phyloP scores from a whole-genome alignment of 2,113 vertebrate genomes.

The Mixornis gularis region DNA sequence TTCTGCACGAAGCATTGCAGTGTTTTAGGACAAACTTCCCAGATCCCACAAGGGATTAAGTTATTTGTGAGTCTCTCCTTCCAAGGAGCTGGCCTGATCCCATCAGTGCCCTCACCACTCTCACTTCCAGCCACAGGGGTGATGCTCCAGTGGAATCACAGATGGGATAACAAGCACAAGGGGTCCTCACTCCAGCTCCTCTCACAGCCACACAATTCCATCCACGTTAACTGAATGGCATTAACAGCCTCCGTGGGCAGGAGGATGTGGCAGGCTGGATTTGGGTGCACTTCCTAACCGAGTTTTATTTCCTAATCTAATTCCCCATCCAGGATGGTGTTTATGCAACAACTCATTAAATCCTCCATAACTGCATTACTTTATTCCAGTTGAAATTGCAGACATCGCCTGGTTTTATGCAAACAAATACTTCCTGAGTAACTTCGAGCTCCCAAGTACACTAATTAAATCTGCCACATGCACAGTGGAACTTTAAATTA shows the following conservation, averaged over 20 bases:
- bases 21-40: neutral
- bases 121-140: fast-evolving
- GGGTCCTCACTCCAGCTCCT: neutral
- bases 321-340: neutral
- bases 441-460: slow-evolving; percentile 27
- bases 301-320: neutral
- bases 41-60: fast-evolving
- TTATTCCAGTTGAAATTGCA: slow-evolving; percentile 30
- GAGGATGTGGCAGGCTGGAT: neutral
- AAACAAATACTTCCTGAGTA: slow-evolving; percentile 49
- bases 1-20: fast-evolving
- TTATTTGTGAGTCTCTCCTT: fast-evolving
- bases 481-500: slow-evolving; percentile 41
- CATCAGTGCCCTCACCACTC: fast-evolving
- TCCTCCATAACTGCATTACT: neutral
- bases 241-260: neutral
- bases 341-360: slow-evolving; percentile 43
- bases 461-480: slow-evolving; percentile 48
- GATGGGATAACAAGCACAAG: fast-evolving
- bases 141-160: neutral
- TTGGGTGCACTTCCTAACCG: neutral
- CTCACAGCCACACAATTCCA: neutral
- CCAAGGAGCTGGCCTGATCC: neutral
- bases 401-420: slow-evolving; percentile 29
- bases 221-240: neutral